Percentiles rank a stretch among this genome's conserved stretches.
phyloP scores from a whole-genome alignment of 2,113 vertebrate species.

The Larimichthys polyactis region DNA sequence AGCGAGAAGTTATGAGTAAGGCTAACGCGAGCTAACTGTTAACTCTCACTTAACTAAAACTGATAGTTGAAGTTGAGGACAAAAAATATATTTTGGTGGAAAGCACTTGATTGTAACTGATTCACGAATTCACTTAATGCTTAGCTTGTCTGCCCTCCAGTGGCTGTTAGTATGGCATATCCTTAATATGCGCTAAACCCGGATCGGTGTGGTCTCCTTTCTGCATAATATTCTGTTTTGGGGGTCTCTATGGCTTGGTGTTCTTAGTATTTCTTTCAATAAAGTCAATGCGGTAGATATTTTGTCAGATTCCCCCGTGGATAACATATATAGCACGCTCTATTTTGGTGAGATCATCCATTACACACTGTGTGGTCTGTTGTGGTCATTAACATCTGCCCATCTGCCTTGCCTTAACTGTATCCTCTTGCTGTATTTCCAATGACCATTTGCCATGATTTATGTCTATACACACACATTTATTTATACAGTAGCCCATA shows the following conservation, averaged over 20 bases:
- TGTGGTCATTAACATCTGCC: background rate
- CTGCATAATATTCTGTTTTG: slow-evolving; percentile 2
- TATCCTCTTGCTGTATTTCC: background rate
- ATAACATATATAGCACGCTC: background rate
- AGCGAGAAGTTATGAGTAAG: background rate
- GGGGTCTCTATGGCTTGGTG: too few species aligned
- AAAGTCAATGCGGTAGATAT: background rate
- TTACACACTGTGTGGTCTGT: background rate
- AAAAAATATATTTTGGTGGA: background rate
- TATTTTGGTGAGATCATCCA: background rate
- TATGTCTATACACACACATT: too few species aligned
- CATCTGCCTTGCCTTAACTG: background rate
- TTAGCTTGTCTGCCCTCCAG: background rate
- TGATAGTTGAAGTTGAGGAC: background rate
- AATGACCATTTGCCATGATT: background rate
- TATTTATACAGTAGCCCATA: too few species aligned
- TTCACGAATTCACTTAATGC: background rate
- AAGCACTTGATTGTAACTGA: background rate
- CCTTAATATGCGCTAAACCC: background rate
- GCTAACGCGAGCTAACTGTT: background rate
- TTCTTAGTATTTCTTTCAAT: background rate
- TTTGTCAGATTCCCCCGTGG: background rate
- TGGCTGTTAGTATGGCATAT: background rate
- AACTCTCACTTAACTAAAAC: background rate
- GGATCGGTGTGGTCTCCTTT: background rate